phyloP scores from a whole-genome alignment of 2,797 vertebrate species.

The Cuniculus paca region DNA sequence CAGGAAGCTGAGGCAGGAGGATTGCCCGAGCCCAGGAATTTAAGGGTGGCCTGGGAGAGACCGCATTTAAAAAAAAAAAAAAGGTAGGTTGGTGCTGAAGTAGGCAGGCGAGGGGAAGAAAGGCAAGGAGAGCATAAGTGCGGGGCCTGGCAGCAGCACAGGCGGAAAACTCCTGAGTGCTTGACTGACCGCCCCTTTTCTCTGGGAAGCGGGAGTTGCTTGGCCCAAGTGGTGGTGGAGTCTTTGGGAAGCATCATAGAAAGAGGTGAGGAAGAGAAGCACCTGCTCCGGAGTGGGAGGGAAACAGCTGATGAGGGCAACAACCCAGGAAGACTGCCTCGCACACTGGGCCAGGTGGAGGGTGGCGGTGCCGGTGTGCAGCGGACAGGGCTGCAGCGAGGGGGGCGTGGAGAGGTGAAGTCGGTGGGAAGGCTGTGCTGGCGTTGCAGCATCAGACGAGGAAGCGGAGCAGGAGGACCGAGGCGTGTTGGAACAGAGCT shows the following conservation, averaged over 20 bases:
- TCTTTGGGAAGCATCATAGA: not conserved
- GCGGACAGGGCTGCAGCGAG: not conserved
- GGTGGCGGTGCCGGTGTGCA: not conserved
- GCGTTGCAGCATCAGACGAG: not conserved
- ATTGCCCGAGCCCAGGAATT: not conserved
- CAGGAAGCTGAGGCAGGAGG: not conserved
- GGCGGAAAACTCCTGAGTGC: not conserved
- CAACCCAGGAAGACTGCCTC: not conserved
- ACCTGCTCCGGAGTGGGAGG: not conserved
- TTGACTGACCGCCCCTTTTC: not conserved
- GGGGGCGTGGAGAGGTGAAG: not conserved
- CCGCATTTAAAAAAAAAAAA: not conserved
- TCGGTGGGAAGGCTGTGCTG: not conserved
- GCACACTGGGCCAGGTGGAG: accelerated
- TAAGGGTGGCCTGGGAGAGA: not conserved
- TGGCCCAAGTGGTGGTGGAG: not conserved
- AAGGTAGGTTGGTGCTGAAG: too few species aligned
- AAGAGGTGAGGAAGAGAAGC: not conserved
- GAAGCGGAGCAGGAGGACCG: not conserved
- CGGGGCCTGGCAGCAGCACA: not conserved
- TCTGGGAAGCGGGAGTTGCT: not conserved
- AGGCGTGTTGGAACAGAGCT: too few species aligned
- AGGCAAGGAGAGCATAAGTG: not conserved
- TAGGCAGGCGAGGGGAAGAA: not conserved
- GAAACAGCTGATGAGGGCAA: not conserved